Percentiles rank a stretch among this genome's conserved stretches.
phyloP scores from a whole-genome alignment of 2,797 vertebrate genomes.

The Phalloptychus januarius region DNA sequence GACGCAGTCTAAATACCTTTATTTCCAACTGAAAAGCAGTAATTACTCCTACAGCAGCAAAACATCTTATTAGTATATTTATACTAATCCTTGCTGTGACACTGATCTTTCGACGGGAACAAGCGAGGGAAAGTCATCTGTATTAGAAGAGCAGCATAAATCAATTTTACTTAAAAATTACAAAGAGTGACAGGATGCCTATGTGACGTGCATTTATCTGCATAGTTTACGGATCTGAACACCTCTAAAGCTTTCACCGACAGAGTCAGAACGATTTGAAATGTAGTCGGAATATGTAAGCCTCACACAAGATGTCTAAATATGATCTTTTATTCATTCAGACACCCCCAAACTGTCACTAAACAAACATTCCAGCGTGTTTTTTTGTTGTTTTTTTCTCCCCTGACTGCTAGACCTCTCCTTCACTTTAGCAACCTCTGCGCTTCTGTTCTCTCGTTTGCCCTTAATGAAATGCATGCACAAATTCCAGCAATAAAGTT shows the following conservation, averaged over 20 bases:
- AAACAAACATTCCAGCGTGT: background rate
- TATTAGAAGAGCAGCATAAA: background rate
- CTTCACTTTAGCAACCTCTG: slow-evolving; percentile 9
- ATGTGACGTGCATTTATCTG: background rate
- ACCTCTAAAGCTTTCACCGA: slow-evolving; percentile 10
- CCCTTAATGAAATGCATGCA: background rate
- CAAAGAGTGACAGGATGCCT: background rate
- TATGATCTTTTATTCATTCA: slow-evolving; percentile 7
- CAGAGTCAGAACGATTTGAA: background rate
- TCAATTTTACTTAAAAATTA: background rate
- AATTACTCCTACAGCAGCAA: background rate
- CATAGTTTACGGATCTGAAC: slow-evolving; percentile 20
- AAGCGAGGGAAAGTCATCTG: background rate
- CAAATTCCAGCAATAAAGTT: slow-evolving; percentile 7
- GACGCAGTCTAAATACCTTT: background rate
- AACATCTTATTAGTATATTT: background rate
- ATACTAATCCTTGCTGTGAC: background rate
- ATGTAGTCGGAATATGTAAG: background rate
- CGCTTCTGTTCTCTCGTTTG: background rate
- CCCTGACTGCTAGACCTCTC: background rate
- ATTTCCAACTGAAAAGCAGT: background rate
- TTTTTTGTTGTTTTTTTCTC: background rate
- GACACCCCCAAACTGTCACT: slow-evolving; percentile 11
- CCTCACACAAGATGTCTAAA: slow-evolving; percentile 1
- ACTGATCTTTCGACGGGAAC: background rate